These are phyloP conservation scores for Atherinomorus stipes DNA, from an alignment of 2,113 vertebrate species.

Conservation along the genomic window DNA sequence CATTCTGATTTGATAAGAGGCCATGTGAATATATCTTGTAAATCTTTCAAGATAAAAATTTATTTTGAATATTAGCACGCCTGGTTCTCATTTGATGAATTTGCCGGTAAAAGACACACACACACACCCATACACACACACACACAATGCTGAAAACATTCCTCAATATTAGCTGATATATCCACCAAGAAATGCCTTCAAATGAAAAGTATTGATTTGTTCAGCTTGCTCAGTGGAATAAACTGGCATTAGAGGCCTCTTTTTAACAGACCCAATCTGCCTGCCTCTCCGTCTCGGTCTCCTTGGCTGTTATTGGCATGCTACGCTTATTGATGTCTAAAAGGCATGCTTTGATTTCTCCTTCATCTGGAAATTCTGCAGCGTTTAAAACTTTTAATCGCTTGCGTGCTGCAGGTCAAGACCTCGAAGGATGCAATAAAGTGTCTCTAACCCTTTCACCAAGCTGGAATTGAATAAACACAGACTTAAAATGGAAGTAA, in stretches of 20 bases:
- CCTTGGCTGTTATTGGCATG: conserved; percentile 49
- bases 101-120: conserved; percentile 16
- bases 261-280: conserved; percentile 50
- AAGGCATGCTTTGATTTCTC: conserved; percentile 63
- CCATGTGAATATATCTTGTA: conserved; percentile 18
- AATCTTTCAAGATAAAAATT: conserved; percentile 23
- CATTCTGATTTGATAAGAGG: not conserved
- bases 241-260: conserved; percentile 43
- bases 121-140: conserved; percentile 17
- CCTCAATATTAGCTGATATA: conserved; percentile 57
- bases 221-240: conserved; percentile 56
- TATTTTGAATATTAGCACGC: conserved; percentile 18
- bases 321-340: conserved; percentile 66
- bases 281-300: conserved; percentile 25
- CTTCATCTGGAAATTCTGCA: conserved; percentile 40
- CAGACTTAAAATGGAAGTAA: not conserved
- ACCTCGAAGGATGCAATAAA: conserved; percentile 36
- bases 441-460: conserved; percentile 40
- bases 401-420: conserved; percentile 23
- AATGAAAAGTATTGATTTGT: conserved; percentile 73
- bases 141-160: conserved; percentile 29
- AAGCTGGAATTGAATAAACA: conserved; percentile 22
- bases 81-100: conserved; percentile 27
- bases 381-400: conserved; percentile 58
- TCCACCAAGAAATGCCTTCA: conserved; percentile 63